Evolutionary conservation across 1,140 invertebrate species (phyloP).

Genomic region (Drosophila seguyi): DNA sequence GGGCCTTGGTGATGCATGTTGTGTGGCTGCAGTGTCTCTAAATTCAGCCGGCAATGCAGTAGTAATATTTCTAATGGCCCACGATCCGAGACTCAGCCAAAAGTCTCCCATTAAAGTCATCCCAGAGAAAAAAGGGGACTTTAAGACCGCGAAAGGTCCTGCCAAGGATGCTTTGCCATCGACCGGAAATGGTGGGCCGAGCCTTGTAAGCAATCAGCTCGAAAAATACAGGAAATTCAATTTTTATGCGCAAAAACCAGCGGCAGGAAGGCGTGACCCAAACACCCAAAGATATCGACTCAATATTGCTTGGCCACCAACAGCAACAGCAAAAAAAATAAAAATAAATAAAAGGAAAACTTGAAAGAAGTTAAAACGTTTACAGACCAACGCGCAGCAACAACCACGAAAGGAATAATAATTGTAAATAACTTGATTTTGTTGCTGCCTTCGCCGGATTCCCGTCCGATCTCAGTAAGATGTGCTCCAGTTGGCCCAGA

Average conservation of each 20-base stretch:
- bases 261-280: slow-evolving; percentile 47
- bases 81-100: slow-evolving; percentile 14
- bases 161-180: slow-evolving; percentile 5
- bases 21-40: slow-evolving; percentile 48
- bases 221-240: slow-evolving; percentile 75
- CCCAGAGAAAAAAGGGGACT: background rate
- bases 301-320: slow-evolving; percentile 54
- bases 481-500: slow-evolving; percentile 53
- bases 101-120: slow-evolving; percentile 20
- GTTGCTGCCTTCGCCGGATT: slow-evolving; percentile 21
- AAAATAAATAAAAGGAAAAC: slow-evolving; percentile 31
- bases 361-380: slow-evolving; percentile 72
- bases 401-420: slow-evolving; percentile 60
- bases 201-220: slow-evolving; percentile 65
- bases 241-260: slow-evolving; percentile 68
- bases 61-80: slow-evolving; percentile 69
- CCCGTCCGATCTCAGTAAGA: slow-evolving; percentile 15
- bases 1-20: slow-evolving; percentile 26
- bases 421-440: slow-evolving; percentile 79
- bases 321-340: background rate
- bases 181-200: slow-evolving; percentile 63
- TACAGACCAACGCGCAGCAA: slow-evolving; percentile 68
- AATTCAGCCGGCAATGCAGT: slow-evolving; percentile 52
- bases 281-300: slow-evolving; percentile 45
- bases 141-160: slow-evolving; percentile 40